Percentiles rank a stretch among this genome's conserved stretches.
These are phyloP conservation scores for Clunio marinus DNA, from an alignment of 2,888 invertebrate species.

Conservation along the genomic window DNA sequence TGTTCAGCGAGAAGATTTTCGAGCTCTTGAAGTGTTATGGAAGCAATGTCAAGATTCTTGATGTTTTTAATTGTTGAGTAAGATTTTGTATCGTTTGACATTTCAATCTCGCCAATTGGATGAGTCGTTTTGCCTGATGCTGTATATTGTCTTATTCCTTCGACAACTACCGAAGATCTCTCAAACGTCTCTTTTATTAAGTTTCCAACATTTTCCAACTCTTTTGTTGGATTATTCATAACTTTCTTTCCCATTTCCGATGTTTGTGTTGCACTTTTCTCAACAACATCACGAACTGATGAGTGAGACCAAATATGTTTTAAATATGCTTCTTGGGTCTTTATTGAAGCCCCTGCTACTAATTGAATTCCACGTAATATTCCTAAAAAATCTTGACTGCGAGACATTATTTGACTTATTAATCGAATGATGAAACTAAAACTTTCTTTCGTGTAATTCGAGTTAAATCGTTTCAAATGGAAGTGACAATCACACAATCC, in stretches of 20 bases:
- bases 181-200: slow-evolving; percentile 59
- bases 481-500: background rate
- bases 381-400: slow-evolving; percentile 56
- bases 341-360: slow-evolving; percentile 62
- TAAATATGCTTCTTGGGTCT: slow-evolving; percentile 60
- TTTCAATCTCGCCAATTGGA: slow-evolving; percentile 1
- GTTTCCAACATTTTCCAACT: slow-evolving; percentile 49
- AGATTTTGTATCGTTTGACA: background rate
- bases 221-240: slow-evolving; percentile 45
- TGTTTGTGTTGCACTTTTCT: slow-evolving; percentile 44
- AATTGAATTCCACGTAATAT: slow-evolving; percentile 66
- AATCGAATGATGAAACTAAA: background rate
- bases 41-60: slow-evolving; percentile 49
- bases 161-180: slow-evolving; percentile 64
- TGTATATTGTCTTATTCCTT: slow-evolving; percentile 64
- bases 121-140: slow-evolving; percentile 40
- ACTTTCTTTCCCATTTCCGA: slow-evolving; percentile 43
- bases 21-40: slow-evolving; percentile 49
- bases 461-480: background rate
- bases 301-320: slow-evolving; percentile 66
- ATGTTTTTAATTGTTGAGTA: slow-evolving; percentile 43
- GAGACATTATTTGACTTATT: background rate
- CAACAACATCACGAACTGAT: slow-evolving; percentile 57
- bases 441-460: background rate
- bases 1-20: slow-evolving; percentile 49